Evolutionary conservation across 2,797 vertebrate genomes (phyloP), one percentile per base, ranked within the genome.

Genomic region (Channa striata): DNA sequence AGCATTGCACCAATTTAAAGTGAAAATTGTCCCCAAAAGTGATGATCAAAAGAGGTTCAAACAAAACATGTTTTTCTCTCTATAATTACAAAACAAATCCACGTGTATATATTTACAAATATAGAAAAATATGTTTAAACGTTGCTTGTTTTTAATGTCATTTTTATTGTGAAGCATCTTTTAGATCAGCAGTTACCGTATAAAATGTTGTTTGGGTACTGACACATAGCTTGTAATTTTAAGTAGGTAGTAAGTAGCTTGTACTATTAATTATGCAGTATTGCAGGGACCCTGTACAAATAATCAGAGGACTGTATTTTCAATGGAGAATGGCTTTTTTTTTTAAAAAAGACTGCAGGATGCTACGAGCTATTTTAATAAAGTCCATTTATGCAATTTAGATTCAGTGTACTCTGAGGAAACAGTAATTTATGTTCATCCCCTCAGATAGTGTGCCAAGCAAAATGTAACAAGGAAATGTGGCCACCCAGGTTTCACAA

Each of bases 141-240:
- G n/a, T n/a, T n/a, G n/a, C 42, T 71, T 78, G 37, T 44, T 74
- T 77, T 66, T 56, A 52, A 68, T 54, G 14, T 36, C 25, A 17
- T 34, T 5, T 74, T 77, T 46, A 56, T 39, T 60, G 39, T 52
- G 11, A 34, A 33, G 47, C 4, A 60, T 16, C 23, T 42, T 62
- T 53, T 11, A 36, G 59, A 11, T 69, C 36, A 59, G 49, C 33
- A 68, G 16, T 56, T 46, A 50, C 14, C 40, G 40, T 9, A 36
- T 11, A 63, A 4, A 59, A 53, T 66, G 23, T 68, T 33, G 25
- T n/a, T 57, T 37, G 49, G 8, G 9, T 33, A 11, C 40, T 7
- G 47, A 53, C n/a, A 23, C 39, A 20, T 48, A 57, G 50, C 30
- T 39, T 39, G 37, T 25, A 65, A 14, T 33, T 47, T 59, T 44